A percentile compares a stretch with the other conserved stretches of the same genome.
Evolutionary conservation across 2,797 vertebrate genomes (phyloP).

Genomic region (Argyrosomus regius): DNA sequence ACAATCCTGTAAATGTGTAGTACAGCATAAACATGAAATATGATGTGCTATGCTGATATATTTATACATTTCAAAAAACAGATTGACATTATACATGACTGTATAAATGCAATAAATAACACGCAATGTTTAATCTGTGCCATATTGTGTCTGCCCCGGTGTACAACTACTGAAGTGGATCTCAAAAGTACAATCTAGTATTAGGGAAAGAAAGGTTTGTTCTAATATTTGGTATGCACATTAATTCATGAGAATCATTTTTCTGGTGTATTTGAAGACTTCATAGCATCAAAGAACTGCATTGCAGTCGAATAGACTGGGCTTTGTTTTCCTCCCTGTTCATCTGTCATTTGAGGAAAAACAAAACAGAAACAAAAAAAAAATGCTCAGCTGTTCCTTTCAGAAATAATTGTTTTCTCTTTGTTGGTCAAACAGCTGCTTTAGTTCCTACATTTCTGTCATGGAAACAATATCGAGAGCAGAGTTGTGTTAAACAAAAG

Average conservation of each 20-base stretch:
- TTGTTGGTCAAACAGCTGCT: slow-evolving; percentile 38
- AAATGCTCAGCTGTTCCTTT: slow-evolving; percentile 36
- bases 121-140: no score
- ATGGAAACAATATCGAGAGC: background rate
- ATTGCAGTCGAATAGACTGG: slow-evolving; percentile 3
- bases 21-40: no score
- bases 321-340: slow-evolving; percentile 30
- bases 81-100: no score
- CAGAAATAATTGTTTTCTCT: slow-evolving; percentile 37
- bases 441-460: background rate
- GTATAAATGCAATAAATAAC: no score
- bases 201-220: background rate
- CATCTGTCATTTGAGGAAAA: slow-evolving; percentile 14
- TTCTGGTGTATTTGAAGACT: background rate
- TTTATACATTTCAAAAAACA: no score
- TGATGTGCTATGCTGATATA: no score
- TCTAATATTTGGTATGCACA: slow-evolving; percentile 9
- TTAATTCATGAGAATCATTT: background rate
- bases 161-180: background rate
- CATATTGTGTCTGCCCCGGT: background rate
- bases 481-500: slow-evolving; percentile 1
- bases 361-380: background rate
- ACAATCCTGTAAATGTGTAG: no score
- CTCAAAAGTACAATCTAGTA: background rate
- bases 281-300: slow-evolving; percentile 9